Evolutionary conservation across 2,797 vertebrate species (phyloP).

Genomic region (Sylvia borin): DNA sequence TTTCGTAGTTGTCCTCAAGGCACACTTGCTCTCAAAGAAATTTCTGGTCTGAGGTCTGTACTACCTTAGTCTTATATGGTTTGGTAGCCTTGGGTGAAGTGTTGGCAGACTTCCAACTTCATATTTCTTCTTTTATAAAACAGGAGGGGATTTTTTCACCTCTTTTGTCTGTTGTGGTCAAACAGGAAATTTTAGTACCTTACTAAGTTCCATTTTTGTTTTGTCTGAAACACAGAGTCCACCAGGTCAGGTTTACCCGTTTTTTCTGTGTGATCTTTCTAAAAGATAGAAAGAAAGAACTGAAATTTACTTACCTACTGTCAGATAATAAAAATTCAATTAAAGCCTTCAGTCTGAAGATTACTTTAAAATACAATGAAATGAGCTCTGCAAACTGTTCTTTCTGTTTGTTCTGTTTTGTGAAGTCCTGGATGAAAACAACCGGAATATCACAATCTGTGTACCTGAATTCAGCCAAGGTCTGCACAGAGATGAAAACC

Average conservation of each 20-base stretch:
- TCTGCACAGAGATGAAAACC: conserved; percentile 84
- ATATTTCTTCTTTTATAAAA: background rate
- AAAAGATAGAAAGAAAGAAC: background rate
- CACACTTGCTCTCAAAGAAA: background rate
- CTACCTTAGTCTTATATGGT: background rate
- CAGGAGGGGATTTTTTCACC: background rate
- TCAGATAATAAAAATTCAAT: background rate
- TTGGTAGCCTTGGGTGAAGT: background rate
- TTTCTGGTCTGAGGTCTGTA: background rate
- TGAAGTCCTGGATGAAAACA: conserved; percentile 74
- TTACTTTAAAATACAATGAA: background rate
- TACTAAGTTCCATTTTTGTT: background rate
- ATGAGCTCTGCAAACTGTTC: background rate
- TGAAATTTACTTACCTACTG: background rate
- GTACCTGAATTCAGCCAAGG: conserved; percentile 85
- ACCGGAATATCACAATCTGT: conserved; percentile 88
- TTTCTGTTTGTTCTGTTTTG: conserved; percentile 18
- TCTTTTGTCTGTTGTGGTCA: background rate
- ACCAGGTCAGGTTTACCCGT: background rate
- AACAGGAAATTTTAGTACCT: background rate
- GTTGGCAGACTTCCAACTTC: background rate
- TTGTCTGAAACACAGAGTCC: background rate
- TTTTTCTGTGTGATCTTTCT: background rate
- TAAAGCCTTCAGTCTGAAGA: background rate
- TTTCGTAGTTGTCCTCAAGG: background rate